These are phyloP conservation scores for Vimba vimba DNA, from an alignment of 2,113 vertebrate species.

Conservation along the genomic window DNA sequence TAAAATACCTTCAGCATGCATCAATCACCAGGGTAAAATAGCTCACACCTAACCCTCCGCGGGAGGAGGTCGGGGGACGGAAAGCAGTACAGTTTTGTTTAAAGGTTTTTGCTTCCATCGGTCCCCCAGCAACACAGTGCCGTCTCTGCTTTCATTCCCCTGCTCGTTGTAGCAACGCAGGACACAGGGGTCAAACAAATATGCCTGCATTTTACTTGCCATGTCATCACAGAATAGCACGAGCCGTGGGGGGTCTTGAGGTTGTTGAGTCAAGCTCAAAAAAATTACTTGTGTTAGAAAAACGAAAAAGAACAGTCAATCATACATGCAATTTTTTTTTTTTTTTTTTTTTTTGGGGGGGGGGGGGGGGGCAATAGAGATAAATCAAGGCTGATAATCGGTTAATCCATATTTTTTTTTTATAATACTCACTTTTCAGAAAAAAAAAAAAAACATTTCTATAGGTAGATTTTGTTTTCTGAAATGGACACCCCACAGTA, in stretches of 20 bases:
- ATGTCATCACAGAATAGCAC: not conserved
- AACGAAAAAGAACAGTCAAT: too few relatives aligned
- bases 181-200: conserved; percentile 34
- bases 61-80: not conserved
- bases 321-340: too few relatives aligned
- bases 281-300: not conserved
- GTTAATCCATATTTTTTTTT: too few relatives aligned
- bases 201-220: not conserved
- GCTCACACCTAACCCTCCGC: not conserved
- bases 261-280: not conserved
- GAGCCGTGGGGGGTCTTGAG: not conserved
- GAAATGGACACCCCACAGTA: too few relatives aligned
- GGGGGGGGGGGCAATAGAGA: too few relatives aligned
- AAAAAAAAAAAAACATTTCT: too few relatives aligned
- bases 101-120: not conserved
- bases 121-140: conserved; percentile 8
- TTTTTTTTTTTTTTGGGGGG: too few relatives aligned
- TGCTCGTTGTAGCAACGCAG: not conserved
- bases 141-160: not conserved
- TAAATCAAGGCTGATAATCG: too few relatives aligned
- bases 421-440: too few relatives aligned
- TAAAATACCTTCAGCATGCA: conserved; percentile 13
- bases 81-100: not conserved
- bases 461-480: too few relatives aligned
- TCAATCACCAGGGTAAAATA: conserved; percentile 21